Percentiles rank a stretch among this genome's conserved stretches.
Conservation (phyloP, 2,888 invertebrate species). For the Heliconius cydno region DNA sequence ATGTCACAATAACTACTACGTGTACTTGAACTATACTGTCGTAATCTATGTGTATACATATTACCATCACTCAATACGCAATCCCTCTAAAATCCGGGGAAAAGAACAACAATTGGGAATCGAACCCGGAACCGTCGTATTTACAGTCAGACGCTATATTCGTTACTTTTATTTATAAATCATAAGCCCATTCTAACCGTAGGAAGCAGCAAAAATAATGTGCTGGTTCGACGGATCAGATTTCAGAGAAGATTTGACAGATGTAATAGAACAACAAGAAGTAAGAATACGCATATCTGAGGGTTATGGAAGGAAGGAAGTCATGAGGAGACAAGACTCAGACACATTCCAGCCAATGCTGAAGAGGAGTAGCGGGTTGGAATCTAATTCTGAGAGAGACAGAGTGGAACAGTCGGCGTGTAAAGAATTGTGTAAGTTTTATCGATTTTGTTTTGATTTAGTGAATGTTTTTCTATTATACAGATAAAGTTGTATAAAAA, state of each 20-base stretch:
- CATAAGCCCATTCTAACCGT: constrained; percentile 18
- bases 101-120: too few species aligned
- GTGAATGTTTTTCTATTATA: too few species aligned
- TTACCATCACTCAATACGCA: too few species aligned
- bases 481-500: too few species aligned
- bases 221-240: constrained; percentile 81
- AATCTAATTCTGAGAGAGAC: constrained; percentile 69
- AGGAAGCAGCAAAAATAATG: constrained; percentile 79
- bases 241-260: constrained; percentile 76
- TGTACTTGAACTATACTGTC: too few species aligned
- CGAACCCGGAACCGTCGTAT: too few species aligned
- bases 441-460: too few species aligned
- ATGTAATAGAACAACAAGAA: constrained; percentile 79
- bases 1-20: too few species aligned
- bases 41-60: too few species aligned
- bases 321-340: constrained; percentile 66
- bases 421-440: constrained; percentile 64
- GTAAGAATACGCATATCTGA: constrained; percentile 75
- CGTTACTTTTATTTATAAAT: background rate
- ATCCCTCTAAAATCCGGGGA: too few species aligned
- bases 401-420: constrained; percentile 59
- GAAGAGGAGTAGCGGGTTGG: constrained; percentile 69
- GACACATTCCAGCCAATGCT: constrained; percentile 78
- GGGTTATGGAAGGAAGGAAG: constrained; percentile 62
- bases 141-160: too few species aligned